phyloP scores from a whole-genome alignment of 2,888 invertebrate species.

The Chymomyza amoena region DNA sequence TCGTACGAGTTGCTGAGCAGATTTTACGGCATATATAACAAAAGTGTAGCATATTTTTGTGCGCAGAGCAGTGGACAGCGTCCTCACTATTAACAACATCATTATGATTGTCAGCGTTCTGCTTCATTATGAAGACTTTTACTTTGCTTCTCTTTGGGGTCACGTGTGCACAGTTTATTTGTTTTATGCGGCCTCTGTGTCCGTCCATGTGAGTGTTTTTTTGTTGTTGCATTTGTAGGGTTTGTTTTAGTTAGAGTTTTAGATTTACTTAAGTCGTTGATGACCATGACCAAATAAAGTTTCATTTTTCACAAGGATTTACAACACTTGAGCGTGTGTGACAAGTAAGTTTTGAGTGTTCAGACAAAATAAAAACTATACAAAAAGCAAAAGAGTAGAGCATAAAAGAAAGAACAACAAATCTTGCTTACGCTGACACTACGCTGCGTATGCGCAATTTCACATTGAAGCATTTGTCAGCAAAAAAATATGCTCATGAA shows the following conservation, averaged over 20 bases:
- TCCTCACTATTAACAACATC: background rate
- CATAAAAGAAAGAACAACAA: conserved; percentile 13
- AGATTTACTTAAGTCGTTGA: conserved; percentile 71
- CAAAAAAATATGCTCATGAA: no score
- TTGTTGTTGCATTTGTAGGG: conserved; percentile 38
- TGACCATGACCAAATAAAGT: conserved; percentile 73
- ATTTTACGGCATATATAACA: background rate
- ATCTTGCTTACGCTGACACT: conserved; percentile 18
- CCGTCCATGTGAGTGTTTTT: background rate
- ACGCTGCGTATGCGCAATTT: conserved; percentile 66
- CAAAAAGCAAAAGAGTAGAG: conserved; percentile 3
- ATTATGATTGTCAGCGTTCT: background rate
- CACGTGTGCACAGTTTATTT: conserved; percentile 69
- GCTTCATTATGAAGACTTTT: background rate
- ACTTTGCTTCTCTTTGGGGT: conserved; percentile 39
- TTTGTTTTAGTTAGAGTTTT: conserved; percentile 69
- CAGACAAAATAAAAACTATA: conserved; percentile 8
- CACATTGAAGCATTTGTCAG: conserved; percentile 3
- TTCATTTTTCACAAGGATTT: conserved; percentile 69
- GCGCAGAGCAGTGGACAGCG: background rate
- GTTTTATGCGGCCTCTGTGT: conserved; percentile 49
- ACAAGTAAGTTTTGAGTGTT: conserved; percentile 64
- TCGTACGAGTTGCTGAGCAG: background rate
- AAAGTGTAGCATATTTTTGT: conserved; percentile 1
- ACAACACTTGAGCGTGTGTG: conserved; percentile 67